These are phyloP conservation scores for Choreutis nemorana DNA, from an alignment of 2,888 invertebrate genomes.

Conservation along the genomic window DNA sequence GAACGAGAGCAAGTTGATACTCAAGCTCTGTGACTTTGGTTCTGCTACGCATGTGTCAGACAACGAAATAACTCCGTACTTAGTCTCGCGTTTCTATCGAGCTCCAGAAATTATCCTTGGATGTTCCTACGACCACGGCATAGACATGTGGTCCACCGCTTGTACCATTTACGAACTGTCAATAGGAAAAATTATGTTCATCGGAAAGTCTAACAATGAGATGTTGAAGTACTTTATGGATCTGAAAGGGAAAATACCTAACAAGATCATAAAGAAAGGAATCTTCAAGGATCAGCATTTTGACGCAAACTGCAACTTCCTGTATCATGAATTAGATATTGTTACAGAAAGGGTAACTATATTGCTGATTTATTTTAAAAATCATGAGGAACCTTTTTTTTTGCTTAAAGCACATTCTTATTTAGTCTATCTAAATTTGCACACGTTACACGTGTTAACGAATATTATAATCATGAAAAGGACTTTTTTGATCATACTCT, in stretches of 20 bases:
- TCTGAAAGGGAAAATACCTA: conserved; percentile 96
- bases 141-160: conserved; percentile 99
- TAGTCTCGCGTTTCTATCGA: conserved; percentile 97
- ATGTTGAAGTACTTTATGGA: conserved; percentile 99
- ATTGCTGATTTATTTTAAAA: neutral
- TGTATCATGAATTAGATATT: conserved; percentile 97
- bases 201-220: conserved; percentile 97
- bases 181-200: conserved; percentile 98
- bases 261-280: conserved; percentile 94
- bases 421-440: too few relatives aligned
- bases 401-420: too few relatives aligned
- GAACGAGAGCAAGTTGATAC: conserved; percentile 92
- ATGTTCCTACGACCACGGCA: conserved; percentile 94
- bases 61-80: conserved; percentile 97
- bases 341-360: conserved; percentile 93
- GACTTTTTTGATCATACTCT: too few relatives aligned
- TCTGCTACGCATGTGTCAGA: conserved; percentile 93
- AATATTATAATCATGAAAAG: too few relatives aligned
- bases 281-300: conserved; percentile 97
- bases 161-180: conserved; percentile 98
- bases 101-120: conserved; percentile 99
- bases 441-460: too few relatives aligned
- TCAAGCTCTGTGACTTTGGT: conserved; percentile 99
- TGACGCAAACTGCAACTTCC: conserved; percentile 93
- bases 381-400: too few relatives aligned